Percentiles rank a stretch among this genome's conserved stretches.
Evolutionary conservation across 2,888 invertebrate genomes (phyloP).

Genomic region (Adelphocoris suturalis): DNA sequence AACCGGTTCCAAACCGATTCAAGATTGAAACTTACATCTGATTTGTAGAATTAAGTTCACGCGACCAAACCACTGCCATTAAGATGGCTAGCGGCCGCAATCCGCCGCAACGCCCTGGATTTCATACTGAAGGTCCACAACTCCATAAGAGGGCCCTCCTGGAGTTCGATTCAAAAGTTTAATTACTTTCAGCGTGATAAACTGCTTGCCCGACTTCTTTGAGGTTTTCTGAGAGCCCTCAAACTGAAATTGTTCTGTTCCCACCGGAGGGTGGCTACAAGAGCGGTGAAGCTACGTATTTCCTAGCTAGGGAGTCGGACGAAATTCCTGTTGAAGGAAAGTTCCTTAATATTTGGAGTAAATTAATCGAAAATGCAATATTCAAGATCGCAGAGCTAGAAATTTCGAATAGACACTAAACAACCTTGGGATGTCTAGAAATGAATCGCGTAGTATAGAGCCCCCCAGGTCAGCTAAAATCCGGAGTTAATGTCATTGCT

Average conservation of each 20-base stretch:
- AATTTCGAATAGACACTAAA: too few species aligned
- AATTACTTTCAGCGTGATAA: constrained; percentile 42
- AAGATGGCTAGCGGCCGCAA: not conserved
- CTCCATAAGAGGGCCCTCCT: not conserved
- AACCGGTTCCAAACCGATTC: not conserved
- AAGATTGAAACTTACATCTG: not conserved
- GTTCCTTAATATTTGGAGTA: too few species aligned
- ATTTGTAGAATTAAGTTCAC: not conserved
- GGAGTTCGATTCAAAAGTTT: constrained; percentile 59
- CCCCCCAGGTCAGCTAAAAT: too few species aligned
- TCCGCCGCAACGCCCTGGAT: not conserved
- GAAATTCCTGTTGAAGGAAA: too few species aligned
- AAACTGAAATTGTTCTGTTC: not conserved
- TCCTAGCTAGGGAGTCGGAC: too few species aligned
- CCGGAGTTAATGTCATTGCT: too few species aligned
- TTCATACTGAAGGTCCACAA: not conserved
- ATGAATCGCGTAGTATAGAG: too few species aligned
- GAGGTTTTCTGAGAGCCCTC: not conserved
- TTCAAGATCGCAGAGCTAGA: too few species aligned
- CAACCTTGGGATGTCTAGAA: too few species aligned
- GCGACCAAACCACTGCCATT: not conserved
- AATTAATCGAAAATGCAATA: too few species aligned
- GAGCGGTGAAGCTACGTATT: too few species aligned
- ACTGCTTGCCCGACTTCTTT: not conserved
- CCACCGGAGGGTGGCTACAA: too few species aligned